phyloP scores from a whole-genome alignment of 2,797 vertebrate genomes.

The Eutrigla gurnardus region DNA sequence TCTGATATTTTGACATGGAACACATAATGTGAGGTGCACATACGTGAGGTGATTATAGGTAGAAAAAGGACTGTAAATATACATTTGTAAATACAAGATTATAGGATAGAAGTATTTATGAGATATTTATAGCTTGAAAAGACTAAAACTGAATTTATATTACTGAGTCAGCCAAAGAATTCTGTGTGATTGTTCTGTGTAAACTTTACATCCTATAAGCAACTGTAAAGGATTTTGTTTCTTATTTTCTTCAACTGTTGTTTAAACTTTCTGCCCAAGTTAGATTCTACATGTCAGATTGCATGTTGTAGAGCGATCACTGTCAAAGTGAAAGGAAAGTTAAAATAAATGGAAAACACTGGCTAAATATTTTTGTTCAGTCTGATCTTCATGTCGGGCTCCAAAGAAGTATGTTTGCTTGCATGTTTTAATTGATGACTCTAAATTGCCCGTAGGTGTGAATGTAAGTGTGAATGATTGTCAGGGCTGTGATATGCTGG shows the following conservation, averaged over 20 bases:
- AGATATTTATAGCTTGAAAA: slow-evolving; percentile 52
- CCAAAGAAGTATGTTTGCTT: no score
- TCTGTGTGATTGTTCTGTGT: slow-evolving; percentile 6
- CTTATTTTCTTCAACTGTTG: not conserved
- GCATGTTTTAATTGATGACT: no score
- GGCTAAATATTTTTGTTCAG: not conserved
- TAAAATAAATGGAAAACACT: slow-evolving; percentile 48
- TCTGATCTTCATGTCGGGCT: slow-evolving; percentile 11
- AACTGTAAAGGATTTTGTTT: not conserved
- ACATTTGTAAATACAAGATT: slow-evolving; percentile 66
- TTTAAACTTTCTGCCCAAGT: not conserved
- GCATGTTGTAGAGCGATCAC: slow-evolving; percentile 5
- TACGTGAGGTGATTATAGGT: not conserved
- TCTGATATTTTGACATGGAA: slow-evolving; percentile 4
- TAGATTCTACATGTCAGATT: slow-evolving; percentile 4
- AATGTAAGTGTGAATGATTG: no score
- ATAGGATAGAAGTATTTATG: slow-evolving; percentile 39
- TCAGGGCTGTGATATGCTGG: no score
- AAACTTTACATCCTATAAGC: not conserved
- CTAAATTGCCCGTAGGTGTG: no score
- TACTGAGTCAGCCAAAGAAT: slow-evolving; percentile 16
- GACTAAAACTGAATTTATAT: slow-evolving; percentile 11
- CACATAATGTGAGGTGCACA: slow-evolving; percentile 13
- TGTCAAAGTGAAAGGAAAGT: slow-evolving; percentile 1
- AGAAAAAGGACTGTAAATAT: slow-evolving; percentile 31